phyloP scores from a whole-genome alignment of 35 echinoderm and acorn worm species.

The Acanthaster planci region DNA sequence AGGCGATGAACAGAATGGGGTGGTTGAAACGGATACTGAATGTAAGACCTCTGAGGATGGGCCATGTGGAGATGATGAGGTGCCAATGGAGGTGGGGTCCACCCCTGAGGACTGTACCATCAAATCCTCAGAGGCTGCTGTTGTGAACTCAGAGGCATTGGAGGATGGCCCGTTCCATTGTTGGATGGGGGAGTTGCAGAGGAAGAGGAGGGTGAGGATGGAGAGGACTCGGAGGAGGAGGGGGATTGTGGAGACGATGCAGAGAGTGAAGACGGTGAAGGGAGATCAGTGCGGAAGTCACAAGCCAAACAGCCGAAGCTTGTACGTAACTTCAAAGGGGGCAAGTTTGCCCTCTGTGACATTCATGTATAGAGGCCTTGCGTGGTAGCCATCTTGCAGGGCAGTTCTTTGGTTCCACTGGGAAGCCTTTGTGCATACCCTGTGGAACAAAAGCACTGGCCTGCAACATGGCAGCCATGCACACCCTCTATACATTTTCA shows the following conservation, averaged over 20 bases:
- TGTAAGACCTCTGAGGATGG: not conserved
- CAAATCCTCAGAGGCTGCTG: not conserved
- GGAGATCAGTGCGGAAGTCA: conserved; percentile 9
- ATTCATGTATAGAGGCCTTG: too few species aligned
- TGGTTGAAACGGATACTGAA: not conserved
- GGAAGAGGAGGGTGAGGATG: conserved; percentile 5
- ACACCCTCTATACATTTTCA: too few species aligned
- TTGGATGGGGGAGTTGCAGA: conserved; percentile 16
- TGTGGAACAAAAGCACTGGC: too few species aligned
- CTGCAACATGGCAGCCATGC: too few species aligned
- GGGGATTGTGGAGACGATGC: conserved; percentile 15
- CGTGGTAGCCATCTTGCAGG: too few species aligned
- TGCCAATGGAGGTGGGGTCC: not conserved
- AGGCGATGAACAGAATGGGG: conserved; percentile 3
- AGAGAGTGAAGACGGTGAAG: conserved; percentile 46
- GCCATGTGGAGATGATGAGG: not conserved
- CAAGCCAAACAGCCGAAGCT: conserved; percentile 35
- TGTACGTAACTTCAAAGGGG: too few species aligned
- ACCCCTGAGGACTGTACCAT: not conserved
- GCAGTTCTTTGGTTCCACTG: too few species aligned
- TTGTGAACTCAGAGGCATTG: not conserved
- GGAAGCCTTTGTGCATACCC: too few species aligned
- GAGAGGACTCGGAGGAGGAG: conserved; percentile 38
- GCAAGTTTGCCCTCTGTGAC: too few species aligned
- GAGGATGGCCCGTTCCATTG: conserved; percentile 15